Percentiles rank a stretch among this genome's conserved stretches.
Evolutionary conservation across 2,888 invertebrate genomes (phyloP).

Genomic region (Dysmachus trigonus): DNA sequence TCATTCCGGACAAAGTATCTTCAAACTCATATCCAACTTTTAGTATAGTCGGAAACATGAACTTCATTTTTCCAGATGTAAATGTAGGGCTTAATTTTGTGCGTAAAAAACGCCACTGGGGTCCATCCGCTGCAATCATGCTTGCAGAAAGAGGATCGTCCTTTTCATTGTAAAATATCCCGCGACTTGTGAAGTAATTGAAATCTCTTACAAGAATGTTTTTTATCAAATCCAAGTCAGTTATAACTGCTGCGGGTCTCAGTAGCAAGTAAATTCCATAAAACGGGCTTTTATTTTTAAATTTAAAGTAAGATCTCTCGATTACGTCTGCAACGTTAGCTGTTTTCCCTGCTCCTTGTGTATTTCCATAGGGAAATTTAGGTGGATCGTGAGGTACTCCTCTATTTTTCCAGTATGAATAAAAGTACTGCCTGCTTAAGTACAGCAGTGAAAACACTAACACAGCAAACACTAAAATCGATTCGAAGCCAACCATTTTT

Average conservation of each 20-base stretch:
- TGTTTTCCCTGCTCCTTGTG: background rate
- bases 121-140: slow-evolving; percentile 62
- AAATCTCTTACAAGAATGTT: slow-evolving; percentile 58
- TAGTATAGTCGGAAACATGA: slow-evolving; percentile 55
- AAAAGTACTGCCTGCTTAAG: background rate
- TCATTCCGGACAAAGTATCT: slow-evolving; percentile 49
- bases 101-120: slow-evolving; percentile 60
- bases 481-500: background rate
- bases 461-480: background rate
- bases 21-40: slow-evolving; percentile 53
- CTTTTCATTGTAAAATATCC: slow-evolving; percentile 56
- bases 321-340: slow-evolving; percentile 17
- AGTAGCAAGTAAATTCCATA: slow-evolving; percentile 58
- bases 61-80: slow-evolving; percentile 55
- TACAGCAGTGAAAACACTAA: background rate
- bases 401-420: slow-evolving; percentile 48
- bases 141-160: slow-evolving; percentile 63
- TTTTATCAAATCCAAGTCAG: slow-evolving; percentile 59
- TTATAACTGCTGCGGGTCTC: slow-evolving; percentile 56
- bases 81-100: slow-evolving; percentile 56
- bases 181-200: slow-evolving; percentile 58
- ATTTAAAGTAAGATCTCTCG: slow-evolving; percentile 54
- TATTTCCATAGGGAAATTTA: slow-evolving; percentile 48
- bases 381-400: slow-evolving; percentile 46
- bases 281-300: slow-evolving; percentile 56